Evolutionary conservation across 2,888 invertebrate genomes (phyloP), one percentile per base, ranked within the genome.

Genomic region (Thera obeliscata): DNA sequence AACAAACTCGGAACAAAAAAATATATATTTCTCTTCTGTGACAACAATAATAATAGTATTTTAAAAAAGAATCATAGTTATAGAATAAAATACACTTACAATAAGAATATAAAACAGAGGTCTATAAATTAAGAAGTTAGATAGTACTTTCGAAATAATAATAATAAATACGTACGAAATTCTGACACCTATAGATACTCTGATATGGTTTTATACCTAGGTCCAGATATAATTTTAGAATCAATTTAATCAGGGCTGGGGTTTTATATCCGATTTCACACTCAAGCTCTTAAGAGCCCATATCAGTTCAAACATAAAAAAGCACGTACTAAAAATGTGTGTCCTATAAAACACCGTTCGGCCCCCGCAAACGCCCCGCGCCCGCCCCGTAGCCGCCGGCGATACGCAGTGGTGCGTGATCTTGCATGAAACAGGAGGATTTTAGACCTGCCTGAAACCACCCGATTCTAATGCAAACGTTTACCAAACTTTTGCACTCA

Each of bases 351-450:
- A 85, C 78, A 83, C 72, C 74, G 79, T 79, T 82, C 69, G 74
- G 59, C 56, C 54, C 61, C 56, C 75, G 61, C 64, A 33, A 38
- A 8, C 63, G 52, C 64, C 54, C 61, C 67, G 60, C 57, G 2
- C 11, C 48, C 66, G 57, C 66, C 74, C 70, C 74, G 71, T 69
- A 77, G 73, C 81, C 78, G 77, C 76, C 73, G 71, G 80, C 81
- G 84, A 85, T 85, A 87, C 87, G 88, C 87, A 83, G 75, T 77
- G 82, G 87, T 81, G 85, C 91, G 90, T 91, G 91, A 83, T 82
- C 80, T 72, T 82, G 90, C 91, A 91, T 91, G 80, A 79, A 81
- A 80, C 82, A 68, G 67, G 75, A 76, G 89, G 91, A 90, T 91
- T 89, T 88, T 77, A 78, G 78, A 76, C 78, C 80, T 68, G 81